phyloP scores from a whole-genome alignment of 2,888 invertebrate genomes.

The Sinelater perroti region DNA sequence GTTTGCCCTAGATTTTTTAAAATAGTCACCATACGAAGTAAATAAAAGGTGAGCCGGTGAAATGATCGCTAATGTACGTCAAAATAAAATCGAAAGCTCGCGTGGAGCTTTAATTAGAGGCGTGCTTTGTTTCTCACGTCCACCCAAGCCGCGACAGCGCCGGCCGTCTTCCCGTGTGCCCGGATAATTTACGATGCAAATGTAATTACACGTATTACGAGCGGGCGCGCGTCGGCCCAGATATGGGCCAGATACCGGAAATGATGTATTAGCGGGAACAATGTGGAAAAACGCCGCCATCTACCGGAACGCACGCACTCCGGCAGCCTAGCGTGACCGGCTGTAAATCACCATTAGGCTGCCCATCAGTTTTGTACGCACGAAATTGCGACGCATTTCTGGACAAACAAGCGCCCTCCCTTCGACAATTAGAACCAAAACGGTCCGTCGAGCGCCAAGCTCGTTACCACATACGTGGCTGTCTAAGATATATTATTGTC shows the following conservation, averaged over 20 bases:
- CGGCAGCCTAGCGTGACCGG: slow-evolving; percentile 53
- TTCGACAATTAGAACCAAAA: slow-evolving; percentile 39
- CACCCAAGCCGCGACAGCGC: no score
- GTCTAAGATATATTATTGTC: slow-evolving; percentile 24
- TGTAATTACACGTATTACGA: slow-evolving; percentile 36
- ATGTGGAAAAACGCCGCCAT: slow-evolving; percentile 52
- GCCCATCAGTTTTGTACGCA: slow-evolving; percentile 45
- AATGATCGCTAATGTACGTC: no score
- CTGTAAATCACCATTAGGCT: slow-evolving; percentile 55
- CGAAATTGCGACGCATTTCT: slow-evolving; percentile 38
- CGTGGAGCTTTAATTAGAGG: no score
- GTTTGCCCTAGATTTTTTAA: no score
- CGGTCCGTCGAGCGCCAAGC: slow-evolving; percentile 43
- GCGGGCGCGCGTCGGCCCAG: slow-evolving; percentile 39
- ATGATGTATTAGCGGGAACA: slow-evolving; percentile 52
- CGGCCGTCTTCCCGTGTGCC: slow-evolving; percentile 13
- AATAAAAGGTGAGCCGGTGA: no score
- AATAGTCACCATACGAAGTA: no score
- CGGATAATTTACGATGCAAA: slow-evolving; percentile 36
- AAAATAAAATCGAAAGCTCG: no score
- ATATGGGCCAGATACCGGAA: slow-evolving; percentile 50
- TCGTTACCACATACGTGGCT: slow-evolving; percentile 39
- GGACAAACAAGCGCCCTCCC: slow-evolving; percentile 28
- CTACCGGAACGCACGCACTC: slow-evolving; percentile 50
- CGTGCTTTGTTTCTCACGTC: no score